Conservation (phyloP, 2,113 vertebrate genomes). For the Spizaetus ornatus region DNA sequence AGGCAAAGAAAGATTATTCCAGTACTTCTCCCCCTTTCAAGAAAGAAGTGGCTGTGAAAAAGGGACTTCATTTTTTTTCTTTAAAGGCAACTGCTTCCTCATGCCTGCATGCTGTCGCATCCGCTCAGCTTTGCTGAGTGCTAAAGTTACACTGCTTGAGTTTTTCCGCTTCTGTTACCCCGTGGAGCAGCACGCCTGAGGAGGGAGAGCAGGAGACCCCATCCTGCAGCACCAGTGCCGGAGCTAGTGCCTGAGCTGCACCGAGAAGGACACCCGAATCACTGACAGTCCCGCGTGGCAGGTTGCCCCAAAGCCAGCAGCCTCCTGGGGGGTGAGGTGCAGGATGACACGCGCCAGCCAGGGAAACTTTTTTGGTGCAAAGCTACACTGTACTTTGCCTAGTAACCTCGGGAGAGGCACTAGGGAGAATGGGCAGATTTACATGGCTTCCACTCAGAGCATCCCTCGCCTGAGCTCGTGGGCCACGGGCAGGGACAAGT, state of each 20-base stretch:
- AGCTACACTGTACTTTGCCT: not conserved
- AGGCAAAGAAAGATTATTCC: not conserved
- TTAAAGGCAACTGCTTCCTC: not conserved
- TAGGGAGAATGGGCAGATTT: not conserved
- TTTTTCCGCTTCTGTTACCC: not conserved
- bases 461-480: not conserved
- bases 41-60: not conserved
- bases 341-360: accelerated
- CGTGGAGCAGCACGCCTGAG: not conserved
- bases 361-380: not conserved
- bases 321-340: not conserved
- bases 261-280: accelerated
- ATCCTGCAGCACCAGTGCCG: not conserved
- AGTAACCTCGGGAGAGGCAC: accelerated
- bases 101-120: accelerated
- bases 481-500: accelerated
- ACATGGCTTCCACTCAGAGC: not conserved
- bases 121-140: not conserved
- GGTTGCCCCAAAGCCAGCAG: not conserved
- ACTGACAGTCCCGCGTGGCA: not conserved
- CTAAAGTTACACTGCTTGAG: not conserved
- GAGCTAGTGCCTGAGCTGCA: not conserved
- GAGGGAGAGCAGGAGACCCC: not conserved
- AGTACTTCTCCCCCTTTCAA: not conserved
- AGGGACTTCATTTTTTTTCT: not conserved